phyloP scores from a whole-genome alignment of 2,888 invertebrate genomes.

The Nesidiocoris tenuis region DNA sequence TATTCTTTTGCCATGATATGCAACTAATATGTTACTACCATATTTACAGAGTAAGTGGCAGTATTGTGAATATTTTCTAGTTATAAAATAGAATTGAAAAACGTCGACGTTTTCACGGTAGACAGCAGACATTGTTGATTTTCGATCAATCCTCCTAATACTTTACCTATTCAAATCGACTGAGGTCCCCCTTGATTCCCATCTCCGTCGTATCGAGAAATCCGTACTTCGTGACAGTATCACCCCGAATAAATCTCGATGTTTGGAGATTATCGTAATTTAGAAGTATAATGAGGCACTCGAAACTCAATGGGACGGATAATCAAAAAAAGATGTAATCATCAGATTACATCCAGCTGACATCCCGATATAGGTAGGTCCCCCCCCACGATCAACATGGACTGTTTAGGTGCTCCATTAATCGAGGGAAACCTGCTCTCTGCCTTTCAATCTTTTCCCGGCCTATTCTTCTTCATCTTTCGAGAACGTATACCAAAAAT shows the following conservation, averaged over 20 bases:
- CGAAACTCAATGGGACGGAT: neutral
- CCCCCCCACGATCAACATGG: neutral
- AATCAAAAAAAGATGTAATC: slow-evolving; percentile 8
- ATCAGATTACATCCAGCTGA: slow-evolving; percentile 24
- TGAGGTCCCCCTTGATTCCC: too few relatives aligned
- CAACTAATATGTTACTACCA: too few relatives aligned
- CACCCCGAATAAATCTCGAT: neutral
- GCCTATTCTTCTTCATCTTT: neutral
- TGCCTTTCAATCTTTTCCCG: neutral
- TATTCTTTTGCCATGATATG: too few relatives aligned
- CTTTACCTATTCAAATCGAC: too few relatives aligned
- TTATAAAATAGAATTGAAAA: too few relatives aligned
- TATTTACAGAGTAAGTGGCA: too few relatives aligned
- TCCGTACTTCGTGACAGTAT: neutral
- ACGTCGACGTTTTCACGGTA: too few relatives aligned
- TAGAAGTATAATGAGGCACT: neutral
- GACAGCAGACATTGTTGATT: too few relatives aligned
- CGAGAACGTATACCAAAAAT: slow-evolving; percentile 5
- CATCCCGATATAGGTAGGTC: slow-evolving; percentile 10
- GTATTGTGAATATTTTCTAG: too few relatives aligned
- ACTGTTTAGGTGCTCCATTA: slow-evolving; percentile 25
- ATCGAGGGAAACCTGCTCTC: slow-evolving; percentile 3
- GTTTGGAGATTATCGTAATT: neutral
- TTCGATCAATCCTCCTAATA: too few relatives aligned
- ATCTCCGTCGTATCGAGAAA: neutral